Conservation (phyloP, 2,797 vertebrate genomes). For the Xenentodon cancila region DNA sequence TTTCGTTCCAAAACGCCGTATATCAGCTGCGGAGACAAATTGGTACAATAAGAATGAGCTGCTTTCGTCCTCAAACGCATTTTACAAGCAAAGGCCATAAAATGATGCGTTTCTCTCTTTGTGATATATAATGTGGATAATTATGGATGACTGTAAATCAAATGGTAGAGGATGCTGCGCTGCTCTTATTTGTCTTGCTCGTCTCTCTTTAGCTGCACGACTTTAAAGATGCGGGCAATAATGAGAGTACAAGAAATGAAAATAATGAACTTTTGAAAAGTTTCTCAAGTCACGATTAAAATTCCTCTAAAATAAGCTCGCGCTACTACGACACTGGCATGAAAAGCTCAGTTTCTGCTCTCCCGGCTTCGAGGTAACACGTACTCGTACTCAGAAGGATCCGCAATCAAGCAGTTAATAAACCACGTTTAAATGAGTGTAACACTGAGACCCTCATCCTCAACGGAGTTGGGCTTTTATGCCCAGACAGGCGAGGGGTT, state of each 20-base stretch:
- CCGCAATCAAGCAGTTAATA: conserved; percentile 44
- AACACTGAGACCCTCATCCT: conserved; percentile 30
- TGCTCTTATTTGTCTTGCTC: conserved; percentile 21
- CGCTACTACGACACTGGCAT: not conserved
- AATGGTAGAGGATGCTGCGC: conserved; percentile 28
- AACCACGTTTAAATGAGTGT: conserved; percentile 47
- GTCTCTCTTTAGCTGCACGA: conserved; percentile 10
- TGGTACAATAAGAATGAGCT: conserved; percentile 36
- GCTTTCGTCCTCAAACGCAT: conserved; percentile 32
- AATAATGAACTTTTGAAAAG: conserved; percentile 10
- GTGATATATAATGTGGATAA: conserved; percentile 47
- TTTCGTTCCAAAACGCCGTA: conserved; percentile 42
- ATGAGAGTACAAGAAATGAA: conserved; percentile 9
- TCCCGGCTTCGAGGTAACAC: conserved; percentile 21
- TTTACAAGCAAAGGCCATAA: conserved; percentile 26
- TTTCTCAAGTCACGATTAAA: conserved; percentile 1
- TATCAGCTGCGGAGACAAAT: conserved; percentile 48
- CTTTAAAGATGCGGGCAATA: conserved; percentile 9
- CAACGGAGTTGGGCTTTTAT: conserved; percentile 31
- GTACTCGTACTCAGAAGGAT: conserved; percentile 38
- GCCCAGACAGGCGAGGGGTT: conserved; percentile 15
- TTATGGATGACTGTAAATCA: conserved; percentile 41
- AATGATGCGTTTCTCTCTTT: conserved; percentile 20
- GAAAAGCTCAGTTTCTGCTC: conserved; percentile 6
- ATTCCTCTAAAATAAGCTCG: conserved; percentile 18